A percentile compares a stretch with the other conserved stretches of the same genome.
phyloP scores from a whole-genome alignment of 2,888 invertebrate genomes.

The Drosophila neotestacea region DNA sequence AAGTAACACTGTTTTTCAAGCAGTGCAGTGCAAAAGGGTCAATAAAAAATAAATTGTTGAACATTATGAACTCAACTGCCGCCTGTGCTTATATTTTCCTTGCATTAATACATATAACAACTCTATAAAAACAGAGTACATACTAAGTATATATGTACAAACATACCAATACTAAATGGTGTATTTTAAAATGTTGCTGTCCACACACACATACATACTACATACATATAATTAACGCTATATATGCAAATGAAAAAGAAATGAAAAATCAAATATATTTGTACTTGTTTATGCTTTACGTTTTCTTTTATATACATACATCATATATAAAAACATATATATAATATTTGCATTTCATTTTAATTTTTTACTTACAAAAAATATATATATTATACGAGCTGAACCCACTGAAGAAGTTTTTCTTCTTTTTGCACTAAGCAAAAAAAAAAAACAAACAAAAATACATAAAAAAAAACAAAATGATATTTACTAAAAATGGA shows the following conservation, averaged over 20 bases:
- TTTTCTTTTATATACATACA: conserved; percentile 41
- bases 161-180: conserved; percentile 54
- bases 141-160: conserved; percentile 30
- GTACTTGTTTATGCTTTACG: conserved; percentile 58
- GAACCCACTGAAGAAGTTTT: conserved; percentile 79
- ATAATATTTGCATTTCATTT: conserved; percentile 72
- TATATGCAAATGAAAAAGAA: conserved; percentile 41
- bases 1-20: conserved; percentile 17
- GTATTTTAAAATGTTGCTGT: conserved; percentile 75
- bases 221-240: conserved; percentile 51
- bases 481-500: conserved; percentile 34
- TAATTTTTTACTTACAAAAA: conserved; percentile 63
- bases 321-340: conserved; percentile 2
- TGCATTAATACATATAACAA: conserved; percentile 33
- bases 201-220: conserved; percentile 49
- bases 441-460: conserved; percentile 36
- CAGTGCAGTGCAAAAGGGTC: conserved; percentile 24
- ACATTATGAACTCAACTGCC: conserved; percentile 33
- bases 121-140: conserved; percentile 34
- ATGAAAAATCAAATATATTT: conserved; percentile 46
- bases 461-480: conserved; percentile 16
- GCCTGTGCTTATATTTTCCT: conserved; percentile 54
- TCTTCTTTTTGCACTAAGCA: conserved; percentile 76
- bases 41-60: conserved; percentile 10
- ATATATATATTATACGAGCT: conserved; percentile 71